Conservation (phyloP, 2,888 invertebrate genomes). For the Noctua janthe region DNA sequence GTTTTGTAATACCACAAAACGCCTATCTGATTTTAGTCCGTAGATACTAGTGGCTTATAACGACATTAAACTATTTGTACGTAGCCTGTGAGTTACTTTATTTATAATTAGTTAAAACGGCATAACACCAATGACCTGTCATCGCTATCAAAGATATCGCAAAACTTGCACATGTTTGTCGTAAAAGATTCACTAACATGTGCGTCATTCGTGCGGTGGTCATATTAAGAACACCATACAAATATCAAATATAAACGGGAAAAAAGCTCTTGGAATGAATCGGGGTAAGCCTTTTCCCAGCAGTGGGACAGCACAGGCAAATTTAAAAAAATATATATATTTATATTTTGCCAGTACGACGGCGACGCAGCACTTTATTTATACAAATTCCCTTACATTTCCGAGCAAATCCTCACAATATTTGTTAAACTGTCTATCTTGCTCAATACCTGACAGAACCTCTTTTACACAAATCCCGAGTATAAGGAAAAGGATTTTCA, state of each 20-base stretch:
- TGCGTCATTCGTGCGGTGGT: no score
- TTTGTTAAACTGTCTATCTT: conserved; percentile 47
- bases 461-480: conserved; percentile 20
- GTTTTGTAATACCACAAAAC: no score
- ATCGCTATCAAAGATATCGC: not conserved
- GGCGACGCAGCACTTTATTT: not conserved
- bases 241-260: not conserved
- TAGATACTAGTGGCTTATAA: no score
- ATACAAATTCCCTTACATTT: conserved; percentile 18
- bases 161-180: not conserved
- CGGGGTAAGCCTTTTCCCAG: no score
- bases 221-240: not conserved
- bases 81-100: not conserved
- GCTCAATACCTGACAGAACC: conserved; percentile 33
- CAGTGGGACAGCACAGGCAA: no score
- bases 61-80: no score
- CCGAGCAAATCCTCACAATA: conserved; percentile 22
- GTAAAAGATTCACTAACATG: no score
- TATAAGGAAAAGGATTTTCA: conserved; percentile 10
- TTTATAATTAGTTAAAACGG: not conserved
- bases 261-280: no score
- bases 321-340: no score
- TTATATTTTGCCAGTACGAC: not conserved
- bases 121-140: not conserved
- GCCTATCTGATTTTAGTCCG: no score